phyloP scores from a whole-genome alignment of 1,140 invertebrate species.

The Mylabris phalerata region DNA sequence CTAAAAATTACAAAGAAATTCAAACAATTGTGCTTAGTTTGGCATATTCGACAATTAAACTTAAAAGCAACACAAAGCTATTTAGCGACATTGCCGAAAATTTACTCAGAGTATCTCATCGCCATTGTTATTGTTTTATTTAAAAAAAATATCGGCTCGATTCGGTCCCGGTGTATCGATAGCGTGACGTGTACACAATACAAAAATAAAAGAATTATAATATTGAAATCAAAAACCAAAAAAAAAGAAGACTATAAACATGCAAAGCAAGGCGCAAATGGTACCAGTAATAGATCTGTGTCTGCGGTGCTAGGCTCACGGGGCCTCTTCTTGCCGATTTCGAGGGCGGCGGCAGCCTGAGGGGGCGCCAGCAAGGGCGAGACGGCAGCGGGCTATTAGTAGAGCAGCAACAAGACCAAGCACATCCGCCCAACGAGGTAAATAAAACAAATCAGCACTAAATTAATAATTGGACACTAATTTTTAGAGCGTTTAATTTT shows the following conservation, averaged over 20 bases:
- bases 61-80: background rate
- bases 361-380: slow-evolving; percentile 47
- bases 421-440: slow-evolving; percentile 40
- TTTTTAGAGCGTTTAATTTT: slow-evolving; percentile 2
- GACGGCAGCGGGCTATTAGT: slow-evolving; percentile 48
- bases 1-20: background rate
- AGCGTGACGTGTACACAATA: slow-evolving; percentile 23
- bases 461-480: slow-evolving; percentile 34
- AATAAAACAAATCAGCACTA: slow-evolving; percentile 42
- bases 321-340: slow-evolving; percentile 81
- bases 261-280: slow-evolving; percentile 55
- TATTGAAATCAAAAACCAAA: background rate
- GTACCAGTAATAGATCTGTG: slow-evolving; percentile 89
- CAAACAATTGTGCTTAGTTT: background rate
- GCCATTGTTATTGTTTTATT: background rate
- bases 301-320: slow-evolving; percentile 61
- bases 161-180: background rate
- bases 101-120: background rate
- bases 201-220: slow-evolving; percentile 8
- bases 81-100: background rate
- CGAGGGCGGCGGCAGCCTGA: slow-evolving; percentile 51
- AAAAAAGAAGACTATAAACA: slow-evolving; percentile 42
- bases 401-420: slow-evolving; percentile 45
- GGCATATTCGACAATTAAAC: background rate
- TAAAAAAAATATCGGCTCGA: background rate